These are phyloP conservation scores for Seriola quinqueradiata DNA, from an alignment of 2,113 vertebrate species.

Conservation along the genomic window DNA sequence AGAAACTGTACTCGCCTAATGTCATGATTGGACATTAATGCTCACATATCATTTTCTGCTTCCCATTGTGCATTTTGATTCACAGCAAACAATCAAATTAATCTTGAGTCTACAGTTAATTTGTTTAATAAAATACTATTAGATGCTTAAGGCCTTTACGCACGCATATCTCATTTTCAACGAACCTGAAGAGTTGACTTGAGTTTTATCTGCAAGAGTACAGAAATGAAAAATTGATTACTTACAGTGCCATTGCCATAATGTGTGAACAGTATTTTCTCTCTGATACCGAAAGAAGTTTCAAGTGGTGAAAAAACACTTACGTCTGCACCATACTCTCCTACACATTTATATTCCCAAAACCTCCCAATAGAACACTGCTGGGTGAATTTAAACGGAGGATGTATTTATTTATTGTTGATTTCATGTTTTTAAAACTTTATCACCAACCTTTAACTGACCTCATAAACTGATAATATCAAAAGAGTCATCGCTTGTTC, in stretches of 20 bases:
- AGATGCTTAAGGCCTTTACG: background rate
- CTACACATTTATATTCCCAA: background rate
- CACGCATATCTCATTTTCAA: conserved; percentile 8
- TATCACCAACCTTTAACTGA: conserved; percentile 25
- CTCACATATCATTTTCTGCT: conserved; percentile 9
- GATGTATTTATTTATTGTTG: background rate
- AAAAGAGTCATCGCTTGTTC: conserved; percentile 5
- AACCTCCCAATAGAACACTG: background rate
- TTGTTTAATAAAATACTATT: conserved; percentile 13
- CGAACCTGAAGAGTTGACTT: conserved; percentile 3
- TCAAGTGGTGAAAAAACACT: background rate
- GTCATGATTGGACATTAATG: conserved; percentile 3
- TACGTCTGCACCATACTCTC: background rate
- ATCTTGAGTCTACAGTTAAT: background rate
- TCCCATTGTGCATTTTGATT: background rate
- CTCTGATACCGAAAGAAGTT: background rate
- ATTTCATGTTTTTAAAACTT: conserved; percentile 7
- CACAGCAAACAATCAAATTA: background rate
- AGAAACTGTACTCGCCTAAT: background rate
- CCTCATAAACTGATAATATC: conserved; percentile 35
- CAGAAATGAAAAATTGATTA: conserved; percentile 27
- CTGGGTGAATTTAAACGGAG: background rate
- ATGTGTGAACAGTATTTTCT: background rate
- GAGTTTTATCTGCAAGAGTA: conserved; percentile 7
- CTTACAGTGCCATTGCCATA: background rate